Evolutionary conservation across 2,113 vertebrate species (phyloP).

Genomic region (Chiloscyllium plagiosum): DNA sequence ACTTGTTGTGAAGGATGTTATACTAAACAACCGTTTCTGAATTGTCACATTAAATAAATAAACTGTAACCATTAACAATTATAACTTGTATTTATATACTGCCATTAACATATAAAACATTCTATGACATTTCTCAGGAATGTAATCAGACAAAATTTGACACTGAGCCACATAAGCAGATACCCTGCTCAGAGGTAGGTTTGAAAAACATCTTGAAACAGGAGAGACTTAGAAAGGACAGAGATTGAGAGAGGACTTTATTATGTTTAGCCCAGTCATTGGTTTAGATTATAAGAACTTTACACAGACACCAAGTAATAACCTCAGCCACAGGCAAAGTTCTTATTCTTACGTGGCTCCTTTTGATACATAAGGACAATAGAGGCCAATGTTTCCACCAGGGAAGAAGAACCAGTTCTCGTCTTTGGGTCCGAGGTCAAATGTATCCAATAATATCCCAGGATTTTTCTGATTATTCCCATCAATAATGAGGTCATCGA

Average conservation of each 20-base stretch:
- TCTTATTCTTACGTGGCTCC: conserved; percentile 73
- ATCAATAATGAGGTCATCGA: conserved; percentile 93
- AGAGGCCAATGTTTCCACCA: conserved; percentile 89
- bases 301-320: background rate
- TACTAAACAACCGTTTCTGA: background rate
- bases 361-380: conserved; percentile 90
- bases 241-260: no score
- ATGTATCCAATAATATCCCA: conserved; percentile 76
- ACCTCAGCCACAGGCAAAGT: background rate
- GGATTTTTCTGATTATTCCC: conserved; percentile 81
- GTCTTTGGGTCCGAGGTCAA: conserved; percentile 83
- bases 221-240: background rate
- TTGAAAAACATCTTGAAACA: background rate
- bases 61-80: background rate
- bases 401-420: conserved; percentile 95
- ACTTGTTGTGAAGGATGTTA: background rate
- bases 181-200: background rate
- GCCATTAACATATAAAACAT: background rate
- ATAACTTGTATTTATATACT: background rate
- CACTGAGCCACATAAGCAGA: background rate
- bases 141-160: background rate
- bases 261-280: background rate
- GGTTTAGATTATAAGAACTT: background rate
- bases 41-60: background rate
- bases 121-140: background rate